Evolutionary conservation across 2,888 invertebrate genomes (phyloP).

Genomic region (Lasioglossum malachurum): DNA sequence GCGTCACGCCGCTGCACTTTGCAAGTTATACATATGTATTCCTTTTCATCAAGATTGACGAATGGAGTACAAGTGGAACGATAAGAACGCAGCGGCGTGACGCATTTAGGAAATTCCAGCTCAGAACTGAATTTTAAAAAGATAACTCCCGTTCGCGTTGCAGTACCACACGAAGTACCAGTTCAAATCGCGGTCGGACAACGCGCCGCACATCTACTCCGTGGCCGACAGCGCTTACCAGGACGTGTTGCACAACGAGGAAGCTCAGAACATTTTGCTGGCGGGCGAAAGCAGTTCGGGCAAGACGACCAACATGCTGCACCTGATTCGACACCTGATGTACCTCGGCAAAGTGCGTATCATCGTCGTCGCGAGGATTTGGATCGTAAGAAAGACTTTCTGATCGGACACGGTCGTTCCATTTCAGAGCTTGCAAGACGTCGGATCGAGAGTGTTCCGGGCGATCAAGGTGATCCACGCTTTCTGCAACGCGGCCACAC

Average conservation of each 20-base stretch:
- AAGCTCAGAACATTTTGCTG: conserved; percentile 94
- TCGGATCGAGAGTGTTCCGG: conserved; percentile 88
- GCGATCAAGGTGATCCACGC: conserved; percentile 91
- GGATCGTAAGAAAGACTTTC: too few species aligned
- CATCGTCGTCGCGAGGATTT: not conserved
- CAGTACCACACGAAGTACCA: conserved; percentile 93
- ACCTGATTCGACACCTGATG: conserved; percentile 92
- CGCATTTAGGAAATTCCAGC: too few species aligned
- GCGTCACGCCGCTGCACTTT: too few species aligned
- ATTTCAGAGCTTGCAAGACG: conserved; percentile 85
- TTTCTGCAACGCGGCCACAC: conserved; percentile 94
- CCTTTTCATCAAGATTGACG: too few species aligned
- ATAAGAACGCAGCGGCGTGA: too few species aligned
- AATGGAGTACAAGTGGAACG: too few species aligned
- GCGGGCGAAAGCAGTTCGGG: conserved; percentile 97
- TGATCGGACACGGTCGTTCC: not conserved
- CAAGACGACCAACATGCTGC: conserved; percentile 94
- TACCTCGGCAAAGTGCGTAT: conserved; percentile 90
- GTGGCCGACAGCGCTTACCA: conserved; percentile 96
- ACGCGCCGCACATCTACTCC: conserved; percentile 95
- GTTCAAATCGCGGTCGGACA: conserved; percentile 94
- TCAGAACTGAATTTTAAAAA: not conserved
- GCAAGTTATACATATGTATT: too few species aligned
- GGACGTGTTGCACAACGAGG: conserved; percentile 95
- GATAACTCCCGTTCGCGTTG: conserved; percentile 72